Conservation (phyloP, 2,797 vertebrate species). For the Macropodus opercularis region DNA sequence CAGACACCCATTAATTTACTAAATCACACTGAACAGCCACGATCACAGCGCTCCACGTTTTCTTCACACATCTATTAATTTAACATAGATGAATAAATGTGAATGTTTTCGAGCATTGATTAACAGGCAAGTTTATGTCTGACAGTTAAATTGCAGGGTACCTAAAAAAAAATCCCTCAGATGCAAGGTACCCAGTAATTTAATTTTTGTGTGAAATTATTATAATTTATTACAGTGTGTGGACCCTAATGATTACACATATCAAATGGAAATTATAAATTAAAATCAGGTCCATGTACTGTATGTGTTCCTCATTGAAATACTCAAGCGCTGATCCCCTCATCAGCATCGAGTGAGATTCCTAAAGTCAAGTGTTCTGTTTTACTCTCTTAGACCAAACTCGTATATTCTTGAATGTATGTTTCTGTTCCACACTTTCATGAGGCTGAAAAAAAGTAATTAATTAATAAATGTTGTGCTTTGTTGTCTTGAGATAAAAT, state of each 20-base stretch:
- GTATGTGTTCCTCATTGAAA: constrained; percentile 85
- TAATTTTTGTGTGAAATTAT: constrained; percentile 98
- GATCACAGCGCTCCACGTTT: constrained; percentile 93
- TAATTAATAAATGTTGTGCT: constrained; percentile 6
- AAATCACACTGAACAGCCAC: constrained; percentile 94
- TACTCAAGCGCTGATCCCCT: constrained; percentile 73
- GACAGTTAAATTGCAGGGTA: constrained; percentile 99
- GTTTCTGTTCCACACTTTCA: not conserved
- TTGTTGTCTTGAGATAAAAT: not conserved
- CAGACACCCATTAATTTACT: constrained; percentile 96
- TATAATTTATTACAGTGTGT: constrained; percentile 99
- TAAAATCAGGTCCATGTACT: constrained; percentile 91
- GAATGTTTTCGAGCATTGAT: constrained; percentile 98
- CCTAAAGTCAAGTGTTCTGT: constrained; percentile 30
- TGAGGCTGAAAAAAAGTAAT: not conserved
- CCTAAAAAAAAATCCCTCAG: constrained; percentile 84
- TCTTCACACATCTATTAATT: constrained; percentile 97
- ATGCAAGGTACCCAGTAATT: constrained; percentile 97
- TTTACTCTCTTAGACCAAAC: constrained; percentile 16
- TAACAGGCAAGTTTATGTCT: constrained; percentile 94
- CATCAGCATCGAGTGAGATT: constrained; percentile 62
- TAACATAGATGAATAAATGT: constrained; percentile 98
- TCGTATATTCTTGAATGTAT: not conserved
- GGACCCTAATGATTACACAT: constrained; percentile 97
- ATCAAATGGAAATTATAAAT: constrained; percentile 98